Base-by-base conservation (phyloP, 2,113 vertebrate genomes). In the Heterotilapia buettikoferi region DNA sequence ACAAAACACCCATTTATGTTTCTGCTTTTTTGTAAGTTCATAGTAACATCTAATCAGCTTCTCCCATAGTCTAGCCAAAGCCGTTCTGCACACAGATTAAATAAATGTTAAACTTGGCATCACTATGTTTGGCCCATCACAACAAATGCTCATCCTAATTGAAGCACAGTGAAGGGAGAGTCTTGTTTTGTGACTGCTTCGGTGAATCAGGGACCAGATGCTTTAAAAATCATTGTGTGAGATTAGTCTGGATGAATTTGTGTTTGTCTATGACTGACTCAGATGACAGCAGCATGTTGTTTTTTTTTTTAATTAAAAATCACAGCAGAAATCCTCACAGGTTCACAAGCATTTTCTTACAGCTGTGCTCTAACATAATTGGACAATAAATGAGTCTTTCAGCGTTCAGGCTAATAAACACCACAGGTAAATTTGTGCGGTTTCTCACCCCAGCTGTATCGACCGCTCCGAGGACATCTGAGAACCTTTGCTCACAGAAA, bases 401-500 rank as follows among this genome's bases (percentile, higher is more conserved):
- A 12, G n/a, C 11, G 4, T 3, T n/a, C 3, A 59, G 3, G 61
- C n/a, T 76, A 40, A 63, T 5, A 11, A 38, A 9, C 19, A 68
- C 13, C n/a, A 33, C 9, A 31, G 47, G 33, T 61, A 14, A 63
- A 81, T 56, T 36, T 78, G 47, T 40, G 57, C 5, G 40, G 43
- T 29, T 54, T 92, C 98, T 98, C 95, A 99, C 99, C 97, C 98
- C 97, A 21, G 98, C 97, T 86, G 98, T 97, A 84, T 97, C 98
- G 43, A 98, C 97, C 1, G 97, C 98, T 94, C 98, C 98, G 76
- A 99, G 95, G 92, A 99, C 98, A 83, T 99, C 98, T 11, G 98
- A 99, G 95, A 99, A 99, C 92, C 99, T 97, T 95, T 99, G 98
- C 91, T 99, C 98, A 6, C 98, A 99, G 91, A 99, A 97, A 92